phyloP scores from a whole-genome alignment of 2,888 invertebrate genomes.

The Calliopum simillimum region DNA sequence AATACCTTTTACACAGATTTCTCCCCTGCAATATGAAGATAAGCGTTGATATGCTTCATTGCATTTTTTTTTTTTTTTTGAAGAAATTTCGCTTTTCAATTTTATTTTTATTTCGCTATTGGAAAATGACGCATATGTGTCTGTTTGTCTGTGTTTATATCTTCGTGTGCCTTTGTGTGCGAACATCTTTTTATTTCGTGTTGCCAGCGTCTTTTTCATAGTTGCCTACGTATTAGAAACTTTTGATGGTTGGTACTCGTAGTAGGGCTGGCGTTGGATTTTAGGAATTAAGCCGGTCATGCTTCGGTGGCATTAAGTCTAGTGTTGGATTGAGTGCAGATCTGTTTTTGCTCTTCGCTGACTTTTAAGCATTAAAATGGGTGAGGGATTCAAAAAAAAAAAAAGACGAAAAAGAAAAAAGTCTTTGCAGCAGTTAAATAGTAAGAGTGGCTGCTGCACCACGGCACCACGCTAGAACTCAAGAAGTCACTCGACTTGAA shows the following conservation, averaged over 20 bases:
- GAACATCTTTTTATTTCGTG: background rate
- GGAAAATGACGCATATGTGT: conserved; percentile 1
- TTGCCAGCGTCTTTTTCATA: too few relatives aligned
- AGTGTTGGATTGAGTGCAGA: too few relatives aligned
- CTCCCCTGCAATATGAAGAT: conserved; percentile 22
- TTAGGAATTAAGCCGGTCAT: too few relatives aligned
- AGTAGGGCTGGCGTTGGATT: too few relatives aligned
- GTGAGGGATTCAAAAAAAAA: conserved; percentile 11
- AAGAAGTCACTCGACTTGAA: conserved; percentile 24
- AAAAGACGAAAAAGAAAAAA: too few relatives aligned
- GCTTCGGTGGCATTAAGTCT: too few relatives aligned
- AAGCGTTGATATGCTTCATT: conserved; percentile 14
- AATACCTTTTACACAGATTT: conserved; percentile 21
- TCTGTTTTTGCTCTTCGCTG: too few relatives aligned
- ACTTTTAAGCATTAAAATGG: too few relatives aligned
- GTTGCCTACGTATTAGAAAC: too few relatives aligned
- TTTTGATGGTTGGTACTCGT: too few relatives aligned
- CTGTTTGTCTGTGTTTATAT: background rate
- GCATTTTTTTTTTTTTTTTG: conserved; percentile 7
- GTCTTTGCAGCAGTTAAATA: background rate
- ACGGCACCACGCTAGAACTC: background rate
- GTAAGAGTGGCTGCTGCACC: background rate
- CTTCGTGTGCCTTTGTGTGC: background rate
- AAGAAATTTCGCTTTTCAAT: background rate
- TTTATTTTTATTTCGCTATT: conserved; percentile 14